Evolutionary conservation across 2,113 vertebrate genomes (phyloP).

Genomic region (Barbus barbus): DNA sequence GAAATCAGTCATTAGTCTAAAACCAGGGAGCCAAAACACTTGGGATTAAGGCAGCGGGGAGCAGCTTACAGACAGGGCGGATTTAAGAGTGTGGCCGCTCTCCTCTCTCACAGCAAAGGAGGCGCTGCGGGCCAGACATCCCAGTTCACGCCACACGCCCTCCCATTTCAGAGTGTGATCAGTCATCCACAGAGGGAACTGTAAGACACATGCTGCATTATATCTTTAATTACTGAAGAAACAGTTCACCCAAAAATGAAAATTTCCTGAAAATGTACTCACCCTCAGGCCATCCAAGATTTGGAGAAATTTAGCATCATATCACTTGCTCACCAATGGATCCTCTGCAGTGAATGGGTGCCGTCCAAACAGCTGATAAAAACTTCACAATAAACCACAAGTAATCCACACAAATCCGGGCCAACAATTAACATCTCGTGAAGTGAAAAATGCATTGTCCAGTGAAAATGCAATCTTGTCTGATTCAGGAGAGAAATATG

Average conservation of each 20-base stretch:
- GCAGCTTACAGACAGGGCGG: constrained; percentile 84
- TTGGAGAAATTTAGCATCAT: no score
- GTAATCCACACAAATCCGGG: no score
- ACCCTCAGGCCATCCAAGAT: no score
- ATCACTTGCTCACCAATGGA: no score
- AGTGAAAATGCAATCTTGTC: no score
- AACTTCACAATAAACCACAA: no score
- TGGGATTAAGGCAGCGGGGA: not conserved
- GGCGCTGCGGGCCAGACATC: constrained; percentile 89
- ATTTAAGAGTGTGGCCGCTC: constrained; percentile 94
- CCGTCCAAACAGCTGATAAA: no score
- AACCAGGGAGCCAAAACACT: not conserved
- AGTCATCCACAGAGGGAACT: constrained; percentile 91
- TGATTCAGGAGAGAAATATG: no score
- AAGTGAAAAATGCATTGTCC: no score
- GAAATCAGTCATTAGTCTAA: not conserved
- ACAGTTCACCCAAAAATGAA: not conserved
- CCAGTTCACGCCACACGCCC: constrained; percentile 92
- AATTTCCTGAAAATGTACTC: no score
- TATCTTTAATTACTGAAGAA: not conserved
- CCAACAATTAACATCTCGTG: no score
- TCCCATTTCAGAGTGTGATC: constrained; percentile 94
- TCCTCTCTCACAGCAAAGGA: constrained; percentile 94
- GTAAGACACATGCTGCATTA: constrained; percentile 2
- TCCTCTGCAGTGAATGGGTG: no score